A percentile compares a stretch with the other conserved stretches of the same genome.
Evolutionary conservation across 2,113 vertebrate species (phyloP).

Genomic region (Sclerurus mexicanus): DNA sequence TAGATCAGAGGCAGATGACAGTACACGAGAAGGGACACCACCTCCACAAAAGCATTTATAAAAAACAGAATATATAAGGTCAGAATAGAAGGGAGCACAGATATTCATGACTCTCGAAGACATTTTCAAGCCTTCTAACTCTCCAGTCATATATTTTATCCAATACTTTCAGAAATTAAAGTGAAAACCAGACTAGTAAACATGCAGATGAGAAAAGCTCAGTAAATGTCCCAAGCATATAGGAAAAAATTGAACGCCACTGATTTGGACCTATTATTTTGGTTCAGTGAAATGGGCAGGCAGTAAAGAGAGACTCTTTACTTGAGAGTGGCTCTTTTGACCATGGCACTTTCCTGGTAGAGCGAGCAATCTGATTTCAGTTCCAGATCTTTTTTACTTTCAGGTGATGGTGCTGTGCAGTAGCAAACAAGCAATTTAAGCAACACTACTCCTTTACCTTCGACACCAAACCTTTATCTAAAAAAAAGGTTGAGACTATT

Average conservation of each 20-base stretch:
- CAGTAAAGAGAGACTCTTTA: neutral
- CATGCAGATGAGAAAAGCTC: neutral
- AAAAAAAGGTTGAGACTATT: neutral
- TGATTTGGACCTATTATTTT: neutral
- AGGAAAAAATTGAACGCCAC: neutral
- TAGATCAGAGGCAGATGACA: slow-evolving; percentile 18
- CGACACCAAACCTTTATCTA: neutral
- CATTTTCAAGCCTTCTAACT: neutral
- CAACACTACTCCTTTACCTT: neutral
- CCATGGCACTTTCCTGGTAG: neutral
- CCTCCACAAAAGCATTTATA: neutral
- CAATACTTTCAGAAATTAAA: neutral
- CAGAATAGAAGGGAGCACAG: neutral
- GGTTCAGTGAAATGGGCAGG: neutral
- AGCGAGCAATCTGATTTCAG: neutral
- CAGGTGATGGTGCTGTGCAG: neutral
- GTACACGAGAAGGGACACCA: neutral
- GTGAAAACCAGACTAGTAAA: neutral
- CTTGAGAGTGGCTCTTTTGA: neutral
- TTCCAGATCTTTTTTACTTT: neutral
- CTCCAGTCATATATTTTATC: neutral
- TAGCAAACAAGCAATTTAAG: neutral
- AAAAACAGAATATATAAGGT: neutral
- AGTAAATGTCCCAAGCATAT: neutral
- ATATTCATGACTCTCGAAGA: neutral